phyloP scores from a whole-genome alignment of 2,888 invertebrate species.

The Noctua fimbriata region DNA sequence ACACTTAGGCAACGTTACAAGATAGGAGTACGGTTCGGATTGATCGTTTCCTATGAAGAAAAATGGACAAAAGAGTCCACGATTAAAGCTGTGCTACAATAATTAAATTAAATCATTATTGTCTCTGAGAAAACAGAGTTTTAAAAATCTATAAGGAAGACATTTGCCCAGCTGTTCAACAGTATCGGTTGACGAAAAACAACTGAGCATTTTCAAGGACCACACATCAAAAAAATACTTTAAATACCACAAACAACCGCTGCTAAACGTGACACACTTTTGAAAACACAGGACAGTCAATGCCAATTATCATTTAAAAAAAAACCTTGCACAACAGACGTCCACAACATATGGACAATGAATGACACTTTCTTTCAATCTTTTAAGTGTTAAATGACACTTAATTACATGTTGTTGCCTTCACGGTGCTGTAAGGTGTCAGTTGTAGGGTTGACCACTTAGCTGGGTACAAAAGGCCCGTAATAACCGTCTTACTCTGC shows the following conservation, averaged over 20 bases:
- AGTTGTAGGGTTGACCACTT: constrained; percentile 88
- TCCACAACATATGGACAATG: constrained; percentile 84
- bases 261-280: constrained; percentile 67
- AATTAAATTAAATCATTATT: background rate
- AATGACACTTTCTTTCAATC: constrained; percentile 81
- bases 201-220: constrained; percentile 3
- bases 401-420: constrained; percentile 83
- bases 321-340: constrained; percentile 73
- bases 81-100: background rate
- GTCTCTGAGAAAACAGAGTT: background rate
- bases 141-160: background rate
- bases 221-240: background rate
- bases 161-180: background rate
- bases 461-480: constrained; percentile 75
- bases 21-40: background rate
- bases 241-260: constrained; percentile 61
- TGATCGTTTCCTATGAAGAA: background rate
- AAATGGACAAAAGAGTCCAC: background rate
- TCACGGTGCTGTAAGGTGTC: constrained; percentile 86
- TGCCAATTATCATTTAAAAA: constrained; percentile 59
- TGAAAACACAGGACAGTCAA: constrained; percentile 52
- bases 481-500: constrained; percentile 72
- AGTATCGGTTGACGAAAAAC: background rate
- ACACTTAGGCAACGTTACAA: background rate
- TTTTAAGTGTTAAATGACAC: constrained; percentile 83